phyloP scores from a whole-genome alignment of 2,888 invertebrate species.

The Limnephilus lunatus region DNA sequence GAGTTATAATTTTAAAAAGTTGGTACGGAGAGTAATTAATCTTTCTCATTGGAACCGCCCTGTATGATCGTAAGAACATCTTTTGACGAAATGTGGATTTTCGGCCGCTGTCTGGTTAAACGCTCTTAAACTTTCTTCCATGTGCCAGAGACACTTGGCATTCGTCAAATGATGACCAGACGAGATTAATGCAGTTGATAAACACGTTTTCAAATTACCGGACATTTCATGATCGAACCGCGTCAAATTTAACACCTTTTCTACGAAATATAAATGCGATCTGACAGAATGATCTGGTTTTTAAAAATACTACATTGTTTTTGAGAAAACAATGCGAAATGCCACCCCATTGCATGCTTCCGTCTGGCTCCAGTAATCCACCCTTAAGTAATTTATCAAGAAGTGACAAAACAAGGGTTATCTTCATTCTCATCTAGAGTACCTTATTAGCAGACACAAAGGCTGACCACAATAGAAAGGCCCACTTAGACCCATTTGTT shows the following conservation, averaged over 20 bases:
- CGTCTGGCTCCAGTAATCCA: constrained; percentile 38
- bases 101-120: too few relatives aligned
- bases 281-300: constrained; percentile 50
- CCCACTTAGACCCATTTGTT: constrained; percentile 50
- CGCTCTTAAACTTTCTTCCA: neutral
- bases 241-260: constrained; percentile 60
- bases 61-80: too few relatives aligned
- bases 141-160: constrained; percentile 8
- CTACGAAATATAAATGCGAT: constrained; percentile 59
- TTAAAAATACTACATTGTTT: constrained; percentile 49
- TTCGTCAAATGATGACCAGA: neutral
- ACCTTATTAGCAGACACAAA: constrained; percentile 57
- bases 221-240: constrained; percentile 33
- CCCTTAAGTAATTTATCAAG: constrained; percentile 63
- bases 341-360: constrained; percentile 18
- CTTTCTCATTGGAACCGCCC: too few relatives aligned
- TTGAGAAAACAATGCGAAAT: constrained; percentile 37
- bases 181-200: neutral
- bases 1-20: too few relatives aligned
- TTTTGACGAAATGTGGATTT: too few relatives aligned
- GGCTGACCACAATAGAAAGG: constrained; percentile 17
- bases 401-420: constrained; percentile 59
- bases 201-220: constrained; percentile 30
- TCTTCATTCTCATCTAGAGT: constrained; percentile 57
- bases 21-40: too few relatives aligned